phyloP scores from a whole-genome alignment of 2,888 invertebrate genomes.

The Agelastica alni region DNA sequence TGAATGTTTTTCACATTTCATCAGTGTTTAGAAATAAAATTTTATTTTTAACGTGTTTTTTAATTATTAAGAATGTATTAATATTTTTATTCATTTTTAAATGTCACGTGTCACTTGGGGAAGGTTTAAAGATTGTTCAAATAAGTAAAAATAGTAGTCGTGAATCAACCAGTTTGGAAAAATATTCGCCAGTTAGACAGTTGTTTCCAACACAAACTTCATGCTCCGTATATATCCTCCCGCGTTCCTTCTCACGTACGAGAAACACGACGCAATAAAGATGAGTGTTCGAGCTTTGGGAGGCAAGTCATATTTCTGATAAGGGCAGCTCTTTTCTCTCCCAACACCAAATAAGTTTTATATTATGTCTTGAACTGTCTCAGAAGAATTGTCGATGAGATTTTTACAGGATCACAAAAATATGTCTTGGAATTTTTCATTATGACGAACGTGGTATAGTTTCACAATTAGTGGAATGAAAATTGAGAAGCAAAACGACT shows the following conservation, averaged over 20 bases:
- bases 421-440: slow-evolving; percentile 10
- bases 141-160: too few species aligned
- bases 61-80: too few species aligned
- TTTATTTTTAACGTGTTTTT: too few species aligned
- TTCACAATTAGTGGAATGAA: not conserved
- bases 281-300: slow-evolving; percentile 42
- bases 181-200: not conserved
- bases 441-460: slow-evolving; percentile 18
- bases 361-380: slow-evolving; percentile 24
- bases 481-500: too few species aligned
- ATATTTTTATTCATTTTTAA: too few species aligned
- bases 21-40: too few species aligned
- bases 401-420: slow-evolving; percentile 9
- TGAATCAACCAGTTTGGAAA: not conserved
- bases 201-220: slow-evolving; percentile 1
- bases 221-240: not conserved
- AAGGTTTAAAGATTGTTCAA: too few species aligned
- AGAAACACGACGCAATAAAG: slow-evolving; percentile 52
- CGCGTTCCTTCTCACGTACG: slow-evolving; percentile 46
- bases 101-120: too few species aligned
- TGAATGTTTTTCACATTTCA: too few species aligned
- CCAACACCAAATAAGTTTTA: slow-evolving; percentile 26
- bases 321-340: slow-evolving; percentile 28
- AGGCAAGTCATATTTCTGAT: slow-evolving; percentile 30
- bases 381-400: slow-evolving; percentile 16